Base-by-base conservation (phyloP, 2,797 vertebrate genomes). In the Eulemur albifrons region DNA sequence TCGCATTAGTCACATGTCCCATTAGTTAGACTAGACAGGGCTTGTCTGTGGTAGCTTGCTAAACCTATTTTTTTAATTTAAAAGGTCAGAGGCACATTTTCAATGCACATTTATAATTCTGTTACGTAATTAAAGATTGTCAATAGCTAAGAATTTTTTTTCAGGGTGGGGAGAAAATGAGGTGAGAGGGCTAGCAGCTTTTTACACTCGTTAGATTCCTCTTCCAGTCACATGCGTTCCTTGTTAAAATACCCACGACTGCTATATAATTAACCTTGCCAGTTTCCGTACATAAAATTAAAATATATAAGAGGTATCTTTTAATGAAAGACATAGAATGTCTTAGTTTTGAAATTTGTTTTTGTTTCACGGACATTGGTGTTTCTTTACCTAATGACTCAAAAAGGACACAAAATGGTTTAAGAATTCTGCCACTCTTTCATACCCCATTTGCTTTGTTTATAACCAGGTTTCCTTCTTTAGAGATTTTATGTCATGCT, bases 81-180 rank as follows among this genome's bases (percentile, higher is more conserved):
- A 93, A 97, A 97, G n/a, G 18, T 93, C 83, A 97, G 72, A 85
- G 85, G n/a, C n/a, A 80, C 23, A 45, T 85, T 77, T 95, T 88
- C 69, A 67, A 90, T 75, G 67, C 59, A 93, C 63, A 94, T 75
- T 87, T 93, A 43, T 61, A 96, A 94, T 93, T 96, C 83, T 70
- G 45, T 84, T 92, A 83, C 30, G 59, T 92, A 95, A 93, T 92
- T 81, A 73, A 84, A 88, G 30, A 20, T 79, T 92, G 86, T 77
- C 59, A 54, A 69, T 61, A 83, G 57, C 69, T 76, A 83, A 94
- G 73, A 88, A 73, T 8, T 18, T 63, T 52, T 59, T 81, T 88
- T 72, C 10, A n/a, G 38, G 9, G 32, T 81, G 17, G 32, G 25
- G 54, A 95, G 63, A 45, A 84, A 81, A 93, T 35, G 67, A 70